These are phyloP conservation scores for Cephus nigrinus DNA, from an alignment of 2,888 invertebrate species.

Conservation along the genomic window DNA sequence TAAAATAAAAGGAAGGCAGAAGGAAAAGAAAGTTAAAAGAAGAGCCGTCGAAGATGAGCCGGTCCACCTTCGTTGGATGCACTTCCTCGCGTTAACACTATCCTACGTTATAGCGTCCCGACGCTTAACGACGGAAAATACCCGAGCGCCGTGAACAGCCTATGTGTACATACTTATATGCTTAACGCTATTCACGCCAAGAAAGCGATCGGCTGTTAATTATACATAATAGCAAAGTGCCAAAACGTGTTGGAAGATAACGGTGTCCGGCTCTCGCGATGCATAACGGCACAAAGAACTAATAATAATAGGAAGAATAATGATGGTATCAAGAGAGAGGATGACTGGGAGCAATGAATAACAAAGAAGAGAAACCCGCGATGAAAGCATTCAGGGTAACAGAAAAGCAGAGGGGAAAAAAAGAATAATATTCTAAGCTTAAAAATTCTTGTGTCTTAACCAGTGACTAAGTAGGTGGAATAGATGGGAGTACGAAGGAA, in stretches of 20 bases:
- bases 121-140: background rate
- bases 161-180: background rate
- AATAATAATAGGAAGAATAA: background rate
- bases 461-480: background rate
- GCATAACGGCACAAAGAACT: background rate
- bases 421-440: background rate
- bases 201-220: background rate
- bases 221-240: background rate
- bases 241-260: constrained; percentile 11
- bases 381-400: background rate
- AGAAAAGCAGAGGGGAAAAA: background rate
- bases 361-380: background rate
- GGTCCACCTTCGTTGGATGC: background rate
- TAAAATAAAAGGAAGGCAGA: background rate
- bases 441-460: background rate
- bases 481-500: background rate
- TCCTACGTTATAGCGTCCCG: background rate
- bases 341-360: background rate
- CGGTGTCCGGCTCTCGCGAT: background rate
- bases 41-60: constrained; percentile 1
- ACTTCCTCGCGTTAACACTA: background rate
- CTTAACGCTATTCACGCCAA: background rate
- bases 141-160: background rate
- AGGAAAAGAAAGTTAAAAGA: background rate
- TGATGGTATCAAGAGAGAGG: background rate